These are phyloP conservation scores for Laticauda colubrina DNA, from an alignment of 2,113 vertebrate genomes.

Conservation along the genomic window DNA sequence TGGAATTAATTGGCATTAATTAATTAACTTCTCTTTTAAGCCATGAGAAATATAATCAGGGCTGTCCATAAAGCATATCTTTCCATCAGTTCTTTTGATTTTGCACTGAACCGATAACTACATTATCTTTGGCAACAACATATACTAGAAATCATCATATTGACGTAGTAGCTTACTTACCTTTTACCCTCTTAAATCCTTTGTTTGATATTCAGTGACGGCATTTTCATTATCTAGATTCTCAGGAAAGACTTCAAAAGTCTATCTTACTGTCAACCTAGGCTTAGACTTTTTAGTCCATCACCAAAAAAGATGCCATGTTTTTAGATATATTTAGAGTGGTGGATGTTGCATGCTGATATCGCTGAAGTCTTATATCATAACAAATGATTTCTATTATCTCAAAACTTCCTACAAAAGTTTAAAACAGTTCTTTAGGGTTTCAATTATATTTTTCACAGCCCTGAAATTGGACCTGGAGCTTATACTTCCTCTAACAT, in stretches of 20 bases:
- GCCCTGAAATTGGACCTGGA: not conserved
- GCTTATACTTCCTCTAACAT: not conserved
- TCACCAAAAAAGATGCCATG: not conserved
- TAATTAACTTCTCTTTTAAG: not conserved
- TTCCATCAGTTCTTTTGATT: not conserved
- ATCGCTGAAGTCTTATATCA: not conserved
- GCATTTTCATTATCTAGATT: not conserved
- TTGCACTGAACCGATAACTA: not conserved
- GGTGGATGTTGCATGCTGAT: not conserved
- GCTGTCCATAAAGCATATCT: not conserved
- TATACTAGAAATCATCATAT: not conserved
- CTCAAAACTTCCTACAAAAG: not conserved
- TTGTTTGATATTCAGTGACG: not conserved
- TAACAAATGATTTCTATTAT: not conserved
- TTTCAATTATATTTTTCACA: not conserved
- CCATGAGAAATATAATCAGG: not conserved
- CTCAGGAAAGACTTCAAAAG: not conserved
- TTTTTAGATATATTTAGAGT: not conserved
- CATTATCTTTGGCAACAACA: not conserved
- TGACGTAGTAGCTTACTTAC: not conserved
- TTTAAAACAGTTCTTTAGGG: not conserved
- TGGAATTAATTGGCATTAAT: not conserved
- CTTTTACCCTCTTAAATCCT: not conserved
- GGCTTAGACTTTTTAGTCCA: not conserved
- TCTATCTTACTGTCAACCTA: not conserved